Evolutionary conservation across 2,797 vertebrate species (phyloP).

Genomic region (Syndactyla subalaris): DNA sequence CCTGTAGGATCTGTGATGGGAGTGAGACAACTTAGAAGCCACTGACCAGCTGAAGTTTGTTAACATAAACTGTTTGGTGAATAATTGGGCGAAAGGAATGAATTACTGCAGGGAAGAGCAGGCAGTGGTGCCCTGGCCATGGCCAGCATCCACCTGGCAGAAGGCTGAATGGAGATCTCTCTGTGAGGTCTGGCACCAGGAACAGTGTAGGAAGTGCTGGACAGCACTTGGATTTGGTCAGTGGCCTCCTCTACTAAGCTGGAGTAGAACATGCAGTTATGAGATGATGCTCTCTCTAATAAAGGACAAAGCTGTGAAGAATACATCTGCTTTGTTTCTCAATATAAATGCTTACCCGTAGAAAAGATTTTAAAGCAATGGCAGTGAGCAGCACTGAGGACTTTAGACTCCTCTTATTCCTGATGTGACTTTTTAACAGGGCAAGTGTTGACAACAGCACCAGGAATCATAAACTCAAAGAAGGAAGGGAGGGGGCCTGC

Average conservation of each 20-base stretch:
- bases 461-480: background rate
- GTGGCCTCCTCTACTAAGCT: background rate
- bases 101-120: background rate
- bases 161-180: background rate
- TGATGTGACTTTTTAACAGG: background rate
- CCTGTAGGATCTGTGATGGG: background rate
- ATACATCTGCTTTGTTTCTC: background rate
- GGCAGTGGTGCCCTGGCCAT: rapidly evolving
- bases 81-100: background rate
- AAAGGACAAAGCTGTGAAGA: background rate
- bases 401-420: background rate
- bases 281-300: background rate
- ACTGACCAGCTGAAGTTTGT: background rate
- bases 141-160: background rate
- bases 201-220: background rate
- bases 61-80: background rate
- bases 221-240: rapidly evolving
- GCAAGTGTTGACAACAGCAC: background rate
- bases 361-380: background rate
- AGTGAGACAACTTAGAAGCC: background rate
- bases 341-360: background rate
- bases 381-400: background rate
- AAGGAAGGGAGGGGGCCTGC: background rate
- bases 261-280: rapidly evolving
- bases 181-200: background rate